A percentile compares a stretch with the other conserved stretches of the same genome.
Evolutionary conservation across 2,113 vertebrate species (phyloP).

Genomic region (Baryphthengus martii): DNA sequence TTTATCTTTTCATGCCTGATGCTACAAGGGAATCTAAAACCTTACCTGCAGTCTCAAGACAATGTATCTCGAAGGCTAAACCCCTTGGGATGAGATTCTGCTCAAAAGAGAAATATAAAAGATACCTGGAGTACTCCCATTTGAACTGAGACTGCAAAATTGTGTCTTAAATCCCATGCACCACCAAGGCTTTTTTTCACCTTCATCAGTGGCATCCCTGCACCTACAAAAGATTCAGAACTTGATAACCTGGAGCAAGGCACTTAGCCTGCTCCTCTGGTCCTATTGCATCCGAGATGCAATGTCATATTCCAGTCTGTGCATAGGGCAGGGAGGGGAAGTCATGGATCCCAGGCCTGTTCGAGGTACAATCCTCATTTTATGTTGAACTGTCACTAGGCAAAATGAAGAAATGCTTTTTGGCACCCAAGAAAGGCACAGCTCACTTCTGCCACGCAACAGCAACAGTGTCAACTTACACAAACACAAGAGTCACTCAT

Average conservation of each 20-base stretch:
- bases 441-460: neutral
- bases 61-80: neutral
- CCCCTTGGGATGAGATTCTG: neutral
- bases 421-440: neutral
- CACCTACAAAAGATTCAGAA: neutral
- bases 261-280: neutral
- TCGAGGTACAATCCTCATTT: neutral
- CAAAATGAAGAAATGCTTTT: neutral
- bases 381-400: too few species aligned
- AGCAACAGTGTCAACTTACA: rapidly evolving
- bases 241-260: neutral
- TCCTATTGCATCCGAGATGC: neutral
- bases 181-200: neutral
- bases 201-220: neutral
- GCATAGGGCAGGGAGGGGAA: neutral
- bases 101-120: neutral
- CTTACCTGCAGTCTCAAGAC: neutral
- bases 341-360: neutral
- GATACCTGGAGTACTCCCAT: neutral
- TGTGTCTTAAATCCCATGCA: neutral
- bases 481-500: rapidly evolving
- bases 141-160: neutral
- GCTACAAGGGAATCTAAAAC: neutral
- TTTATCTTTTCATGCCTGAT: neutral
- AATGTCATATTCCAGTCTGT: neutral